Evolutionary conservation across 2,797 vertebrate genomes (phyloP).

Genomic region (Chromobotia macracanthus): DNA sequence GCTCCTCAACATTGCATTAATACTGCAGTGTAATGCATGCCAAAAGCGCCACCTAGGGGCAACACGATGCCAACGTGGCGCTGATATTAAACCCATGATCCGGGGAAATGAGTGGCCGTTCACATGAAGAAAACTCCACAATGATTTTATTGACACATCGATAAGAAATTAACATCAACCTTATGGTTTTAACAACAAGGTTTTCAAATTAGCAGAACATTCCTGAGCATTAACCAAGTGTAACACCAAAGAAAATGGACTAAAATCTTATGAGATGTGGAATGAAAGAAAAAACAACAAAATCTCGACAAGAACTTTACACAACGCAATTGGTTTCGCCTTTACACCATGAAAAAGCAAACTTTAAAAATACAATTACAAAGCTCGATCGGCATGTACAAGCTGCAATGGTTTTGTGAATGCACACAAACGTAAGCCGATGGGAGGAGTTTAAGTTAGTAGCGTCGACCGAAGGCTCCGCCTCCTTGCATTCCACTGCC

Average conservation of each 20-base stretch:
- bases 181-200: constrained; percentile 31
- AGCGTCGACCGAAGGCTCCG: constrained; percentile 78
- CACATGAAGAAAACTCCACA: constrained; percentile 19
- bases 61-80: not conserved
- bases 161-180: constrained; percentile 16
- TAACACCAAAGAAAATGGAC: constrained; percentile 23
- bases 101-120: too few relatives aligned
- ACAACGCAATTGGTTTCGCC: constrained; percentile 28
- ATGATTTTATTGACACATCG: constrained; percentile 28
- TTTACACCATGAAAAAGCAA: constrained; percentile 49
- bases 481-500: constrained; percentile 78
- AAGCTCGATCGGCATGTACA: constrained; percentile 57
- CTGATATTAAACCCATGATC: too few relatives aligned
- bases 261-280: constrained; percentile 38
- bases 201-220: constrained; percentile 45
- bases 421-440: constrained; percentile 6
- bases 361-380: constrained; percentile 58
- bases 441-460: constrained; percentile 64
- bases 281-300: constrained; percentile 21
- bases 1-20: too few relatives aligned
- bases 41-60: constrained; percentile 25
- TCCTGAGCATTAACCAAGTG: constrained; percentile 57
- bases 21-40: not conserved
- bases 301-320: constrained; percentile 18
- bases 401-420: constrained; percentile 40